These are phyloP conservation scores for Heteronetta atricapilla DNA, from an alignment of 2,113 vertebrate species.

Conservation along the genomic window DNA sequence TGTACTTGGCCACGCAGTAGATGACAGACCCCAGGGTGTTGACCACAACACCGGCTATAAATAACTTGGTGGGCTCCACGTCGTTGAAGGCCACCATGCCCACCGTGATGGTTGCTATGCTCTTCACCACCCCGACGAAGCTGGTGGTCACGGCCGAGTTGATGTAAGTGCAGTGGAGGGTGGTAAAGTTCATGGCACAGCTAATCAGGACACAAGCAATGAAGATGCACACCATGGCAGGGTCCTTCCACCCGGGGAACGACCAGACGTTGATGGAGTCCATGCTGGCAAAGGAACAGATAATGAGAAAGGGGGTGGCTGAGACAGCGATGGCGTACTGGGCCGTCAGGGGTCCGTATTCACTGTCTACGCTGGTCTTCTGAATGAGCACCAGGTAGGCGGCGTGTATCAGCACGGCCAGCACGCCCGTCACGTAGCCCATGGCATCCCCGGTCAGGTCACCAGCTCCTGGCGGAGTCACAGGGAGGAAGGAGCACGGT, in stretches of 20 bases:
- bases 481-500: background rate
- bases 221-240: slow-evolving; percentile 88
- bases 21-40: slow-evolving; percentile 95
- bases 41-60: slow-evolving; percentile 93
- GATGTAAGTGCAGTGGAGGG: slow-evolving; percentile 96
- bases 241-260: slow-evolving; percentile 91
- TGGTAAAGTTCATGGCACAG: slow-evolving; percentile 99
- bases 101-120: slow-evolving; percentile 95
- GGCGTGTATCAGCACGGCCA: slow-evolving; percentile 94
- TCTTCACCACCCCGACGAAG: slow-evolving; percentile 98
- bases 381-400: slow-evolving; percentile 97
- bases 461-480: slow-evolving; percentile 86
- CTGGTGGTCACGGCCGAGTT: slow-evolving; percentile 99
- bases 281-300: slow-evolving; percentile 89
- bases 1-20: slow-evolving; percentile 93
- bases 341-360: slow-evolving; percentile 92
- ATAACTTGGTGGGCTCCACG: slow-evolving; percentile 90
- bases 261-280: slow-evolving; percentile 92
- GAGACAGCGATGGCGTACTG: slow-evolving; percentile 94
- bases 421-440: slow-evolving; percentile 91
- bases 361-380: slow-evolving; percentile 89
- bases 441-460: slow-evolving; percentile 92
- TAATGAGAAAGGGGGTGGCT: slow-evolving; percentile 88
- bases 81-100: slow-evolving; percentile 97
- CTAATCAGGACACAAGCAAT: slow-evolving; percentile 87